These are phyloP conservation scores for Aphelinus certus DNA, from an alignment of 1,140 invertebrate species.

Conservation along the genomic window DNA sequence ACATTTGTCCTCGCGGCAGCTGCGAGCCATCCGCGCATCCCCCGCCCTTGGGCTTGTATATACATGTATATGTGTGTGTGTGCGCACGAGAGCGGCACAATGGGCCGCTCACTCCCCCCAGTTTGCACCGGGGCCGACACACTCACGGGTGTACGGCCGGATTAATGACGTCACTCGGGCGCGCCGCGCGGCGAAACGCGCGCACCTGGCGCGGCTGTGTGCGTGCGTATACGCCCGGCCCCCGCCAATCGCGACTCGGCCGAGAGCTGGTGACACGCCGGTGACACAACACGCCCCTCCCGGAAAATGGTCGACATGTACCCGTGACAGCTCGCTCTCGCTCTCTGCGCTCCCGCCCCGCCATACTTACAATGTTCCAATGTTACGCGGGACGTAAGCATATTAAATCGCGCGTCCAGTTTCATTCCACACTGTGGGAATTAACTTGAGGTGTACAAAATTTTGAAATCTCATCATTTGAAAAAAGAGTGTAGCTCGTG, in stretches of 20 bases:
- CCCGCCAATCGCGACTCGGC: conserved; percentile 2
- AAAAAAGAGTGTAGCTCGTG: no score
- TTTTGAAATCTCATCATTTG: no score
- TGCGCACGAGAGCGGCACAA: conserved; percentile 46
- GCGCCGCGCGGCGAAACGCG: conserved; percentile 43
- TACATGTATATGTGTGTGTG: no score
- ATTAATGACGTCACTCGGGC: conserved; percentile 62
- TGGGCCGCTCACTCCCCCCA: conserved; percentile 55
- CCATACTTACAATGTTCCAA: no score
- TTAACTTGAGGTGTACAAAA: no score
- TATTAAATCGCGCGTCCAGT: no score
- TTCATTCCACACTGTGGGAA: no score
- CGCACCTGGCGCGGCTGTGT: conserved; percentile 57
- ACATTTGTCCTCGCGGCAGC: conserved; percentile 1
- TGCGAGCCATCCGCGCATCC: conserved; percentile 2
- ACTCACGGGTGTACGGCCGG: conserved; percentile 53
- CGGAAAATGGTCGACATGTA: conserved; percentile 28
- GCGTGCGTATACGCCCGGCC: conserved; percentile 16
- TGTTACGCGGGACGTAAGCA: no score
- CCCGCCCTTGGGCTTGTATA: conserved; percentile 45
- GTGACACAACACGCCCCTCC: conserved; percentile 14
- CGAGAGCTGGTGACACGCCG: background rate
- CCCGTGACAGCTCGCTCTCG: background rate
- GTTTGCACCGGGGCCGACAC: conserved; percentile 39
- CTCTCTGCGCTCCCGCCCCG: no score